These are phyloP conservation scores for Macropus fuliginosus DNA, from an alignment of 2,797 vertebrate genomes.

Conservation along the genomic window DNA sequence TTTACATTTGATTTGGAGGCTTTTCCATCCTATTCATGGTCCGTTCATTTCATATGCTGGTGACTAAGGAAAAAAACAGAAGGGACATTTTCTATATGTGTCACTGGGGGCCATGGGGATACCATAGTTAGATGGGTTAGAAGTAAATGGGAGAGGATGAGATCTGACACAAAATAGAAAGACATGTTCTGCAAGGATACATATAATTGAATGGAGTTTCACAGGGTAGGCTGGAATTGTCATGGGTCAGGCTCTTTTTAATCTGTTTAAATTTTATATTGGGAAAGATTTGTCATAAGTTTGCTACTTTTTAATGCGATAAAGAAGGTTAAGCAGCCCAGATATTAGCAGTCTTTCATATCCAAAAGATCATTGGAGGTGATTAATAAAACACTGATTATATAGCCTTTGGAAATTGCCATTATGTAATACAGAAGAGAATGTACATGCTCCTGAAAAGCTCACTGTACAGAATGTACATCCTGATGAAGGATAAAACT, in stretches of 20 bases:
- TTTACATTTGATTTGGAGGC: background rate
- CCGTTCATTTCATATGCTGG: background rate
- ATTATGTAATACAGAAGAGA: slow-evolving; percentile 1
- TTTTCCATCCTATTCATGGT: background rate
- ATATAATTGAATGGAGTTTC: background rate
- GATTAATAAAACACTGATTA: slow-evolving; percentile 27
- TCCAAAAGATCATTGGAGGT: slow-evolving; percentile 26
- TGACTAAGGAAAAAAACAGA: background rate
- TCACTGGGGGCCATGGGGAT: background rate
- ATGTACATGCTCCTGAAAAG: slow-evolving; percentile 11
- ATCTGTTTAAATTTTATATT: slow-evolving; percentile 56
- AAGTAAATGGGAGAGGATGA: background rate
- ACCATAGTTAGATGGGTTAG: background rate
- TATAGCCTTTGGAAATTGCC: slow-evolving; percentile 42
- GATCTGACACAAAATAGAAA: background rate
- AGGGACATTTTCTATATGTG: background rate
- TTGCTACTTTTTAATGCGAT: slow-evolving; percentile 3
- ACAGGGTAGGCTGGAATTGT: slow-evolving; percentile 6
- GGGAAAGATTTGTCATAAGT: slow-evolving; percentile 14
- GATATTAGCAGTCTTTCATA: slow-evolving; percentile 49
- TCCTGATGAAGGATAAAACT: background rate
- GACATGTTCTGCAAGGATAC: slow-evolving; percentile 1
- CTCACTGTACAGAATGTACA: background rate
- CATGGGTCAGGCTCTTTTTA: slow-evolving; percentile 62
- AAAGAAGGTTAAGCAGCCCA: slow-evolving; percentile 25